Conservation (phyloP, 2,113 vertebrate genomes). For the Mellivora capensis region DNA sequence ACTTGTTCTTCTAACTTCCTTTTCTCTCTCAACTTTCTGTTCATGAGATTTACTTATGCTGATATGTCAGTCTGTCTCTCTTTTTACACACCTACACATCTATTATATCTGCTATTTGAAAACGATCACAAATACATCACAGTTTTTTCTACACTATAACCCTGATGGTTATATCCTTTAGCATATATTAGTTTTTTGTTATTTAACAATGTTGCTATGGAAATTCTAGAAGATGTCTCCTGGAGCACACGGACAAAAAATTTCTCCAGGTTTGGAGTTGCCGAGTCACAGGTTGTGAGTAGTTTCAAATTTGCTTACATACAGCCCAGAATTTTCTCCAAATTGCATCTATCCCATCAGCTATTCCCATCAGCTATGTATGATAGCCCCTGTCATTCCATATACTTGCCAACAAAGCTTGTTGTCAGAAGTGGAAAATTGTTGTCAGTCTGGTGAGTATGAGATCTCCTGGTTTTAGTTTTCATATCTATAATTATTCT, state of each 20-base stretch:
- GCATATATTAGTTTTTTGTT: background rate
- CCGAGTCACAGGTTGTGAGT: background rate
- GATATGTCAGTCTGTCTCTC: background rate
- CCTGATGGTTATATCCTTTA: background rate
- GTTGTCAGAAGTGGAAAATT: background rate
- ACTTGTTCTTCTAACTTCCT: background rate
- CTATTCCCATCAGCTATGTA: background rate
- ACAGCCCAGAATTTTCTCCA: background rate
- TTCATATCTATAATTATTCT: background rate
- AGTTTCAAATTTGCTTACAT: background rate
- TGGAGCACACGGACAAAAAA: background rate
- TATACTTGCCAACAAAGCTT: background rate
- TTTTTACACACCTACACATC: background rate
- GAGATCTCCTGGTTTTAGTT: background rate
- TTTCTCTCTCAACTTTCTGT: background rate
- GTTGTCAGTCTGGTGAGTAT: background rate
- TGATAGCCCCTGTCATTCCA: background rate
- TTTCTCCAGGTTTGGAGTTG: background rate
- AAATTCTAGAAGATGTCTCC: background rate
- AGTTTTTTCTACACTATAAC: background rate
- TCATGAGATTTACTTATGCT: background rate
- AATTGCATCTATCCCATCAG: background rate
- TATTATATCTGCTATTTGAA: background rate
- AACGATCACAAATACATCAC: background rate
- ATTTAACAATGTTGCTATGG: background rate